Evolutionary conservation across 2,888 invertebrate species (phyloP).

Genomic region (Nemurella pictetii): DNA sequence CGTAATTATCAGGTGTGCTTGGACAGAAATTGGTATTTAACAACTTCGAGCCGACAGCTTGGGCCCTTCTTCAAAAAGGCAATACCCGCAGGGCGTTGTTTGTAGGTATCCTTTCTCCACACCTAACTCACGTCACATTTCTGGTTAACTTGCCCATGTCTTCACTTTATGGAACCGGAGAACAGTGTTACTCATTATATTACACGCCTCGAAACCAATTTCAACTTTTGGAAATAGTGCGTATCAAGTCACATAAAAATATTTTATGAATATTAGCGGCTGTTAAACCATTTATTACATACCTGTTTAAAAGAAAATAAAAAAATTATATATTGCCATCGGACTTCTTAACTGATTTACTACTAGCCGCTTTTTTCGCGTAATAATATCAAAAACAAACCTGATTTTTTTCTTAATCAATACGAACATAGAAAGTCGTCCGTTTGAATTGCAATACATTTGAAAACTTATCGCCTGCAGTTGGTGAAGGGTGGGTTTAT

Average conservation of each 20-base stretch:
- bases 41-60: background rate
- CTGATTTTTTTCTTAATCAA: background rate
- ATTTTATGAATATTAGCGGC: background rate
- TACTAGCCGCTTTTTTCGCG: background rate
- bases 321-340: background rate
- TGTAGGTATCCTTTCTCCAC: background rate
- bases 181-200: conserved; percentile 32
- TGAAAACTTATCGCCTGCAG: background rate
- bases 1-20: conserved; percentile 57
- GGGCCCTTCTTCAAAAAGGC: background rate
- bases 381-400: background rate
- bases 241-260: background rate
- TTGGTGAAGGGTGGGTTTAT: background rate
- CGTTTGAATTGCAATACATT: background rate
- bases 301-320: background rate
- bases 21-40: conserved; percentile 24
- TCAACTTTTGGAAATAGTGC: background rate
- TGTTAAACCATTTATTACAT: background rate
- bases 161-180: background rate
- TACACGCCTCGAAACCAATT: background rate
- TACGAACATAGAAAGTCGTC: background rate
- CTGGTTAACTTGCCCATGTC: conserved; percentile 29
- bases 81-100: background rate
- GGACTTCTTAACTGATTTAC: background rate
- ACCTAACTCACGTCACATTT: background rate